Evolutionary conservation across 2,888 invertebrate genomes (phyloP).

Genomic region (Lepidonotus clava): DNA sequence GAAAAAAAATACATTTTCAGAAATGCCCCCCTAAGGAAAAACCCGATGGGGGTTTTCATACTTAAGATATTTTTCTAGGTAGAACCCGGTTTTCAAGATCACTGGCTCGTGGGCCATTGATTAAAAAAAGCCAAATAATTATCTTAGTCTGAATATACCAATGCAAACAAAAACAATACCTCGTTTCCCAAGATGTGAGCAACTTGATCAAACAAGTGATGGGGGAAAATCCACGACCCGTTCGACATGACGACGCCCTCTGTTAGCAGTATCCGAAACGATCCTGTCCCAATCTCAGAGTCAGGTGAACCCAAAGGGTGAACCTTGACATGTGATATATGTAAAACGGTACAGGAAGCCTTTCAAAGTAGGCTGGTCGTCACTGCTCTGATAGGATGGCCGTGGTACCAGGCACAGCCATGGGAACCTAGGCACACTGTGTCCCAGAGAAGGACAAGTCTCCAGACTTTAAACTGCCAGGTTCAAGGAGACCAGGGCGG

Average conservation of each 20-base stretch:
- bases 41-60: too few relatives aligned
- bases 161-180: neutral
- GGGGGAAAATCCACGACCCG: constrained; percentile 19
- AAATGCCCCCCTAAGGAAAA: too few relatives aligned
- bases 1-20: neutral
- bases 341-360: neutral
- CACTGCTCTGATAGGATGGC: neutral
- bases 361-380: neutral
- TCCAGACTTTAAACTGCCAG: neutral
- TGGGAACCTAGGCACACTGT: neutral
- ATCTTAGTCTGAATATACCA: neutral
- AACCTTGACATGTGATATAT: neutral
- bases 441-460: neutral
- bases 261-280: too few relatives aligned
- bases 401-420: neutral
- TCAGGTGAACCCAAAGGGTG: too few relatives aligned
- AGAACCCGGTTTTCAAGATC: too few relatives aligned
- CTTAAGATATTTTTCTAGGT: neutral
- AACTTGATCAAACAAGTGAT: constrained; percentile 28
- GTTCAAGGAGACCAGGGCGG: neutral
- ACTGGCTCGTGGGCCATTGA: too few relatives aligned
- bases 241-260: neutral
- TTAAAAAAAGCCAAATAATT: neutral
- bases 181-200: neutral
- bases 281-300: too few relatives aligned